Conservation (phyloP, 1,140 invertebrate species). For the Camponotus floridanus region DNA sequence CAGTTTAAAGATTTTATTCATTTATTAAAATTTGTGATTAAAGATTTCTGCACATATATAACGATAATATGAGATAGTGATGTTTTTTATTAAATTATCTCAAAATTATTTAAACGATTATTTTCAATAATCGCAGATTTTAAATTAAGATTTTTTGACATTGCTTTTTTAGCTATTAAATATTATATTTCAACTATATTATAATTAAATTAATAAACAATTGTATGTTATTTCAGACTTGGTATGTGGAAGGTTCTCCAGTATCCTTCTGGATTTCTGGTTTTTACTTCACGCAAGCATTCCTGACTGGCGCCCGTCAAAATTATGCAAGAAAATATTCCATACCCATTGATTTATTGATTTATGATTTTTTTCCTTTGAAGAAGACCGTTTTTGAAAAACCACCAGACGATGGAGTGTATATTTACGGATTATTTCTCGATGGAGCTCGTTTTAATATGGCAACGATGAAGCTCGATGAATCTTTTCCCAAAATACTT, state of each 20-base stretch:
- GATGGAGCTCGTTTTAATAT: slow-evolving; percentile 95
- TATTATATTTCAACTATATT: slow-evolving; percentile 1
- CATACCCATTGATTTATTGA: slow-evolving; percentile 96
- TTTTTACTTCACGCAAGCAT: slow-evolving; percentile 98
- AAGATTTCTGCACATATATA: too few species aligned
- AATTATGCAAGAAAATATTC: slow-evolving; percentile 96
- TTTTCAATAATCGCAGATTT: too few species aligned
- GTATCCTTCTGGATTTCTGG: slow-evolving; percentile 96
- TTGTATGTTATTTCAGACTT: slow-evolving; percentile 87
- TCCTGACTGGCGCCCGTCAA: slow-evolving; percentile 97
- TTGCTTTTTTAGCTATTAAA: background rate
- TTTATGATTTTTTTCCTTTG: slow-evolving; percentile 92
- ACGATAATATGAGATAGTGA: too few species aligned
- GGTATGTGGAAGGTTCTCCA: slow-evolving; percentile 94
- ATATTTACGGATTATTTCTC: slow-evolving; percentile 94
- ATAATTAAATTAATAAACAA: background rate
- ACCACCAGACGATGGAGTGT: slow-evolving; percentile 93
- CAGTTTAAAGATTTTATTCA: background rate
- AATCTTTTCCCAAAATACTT: slow-evolving; percentile 93
- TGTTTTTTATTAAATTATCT: too few species aligned
- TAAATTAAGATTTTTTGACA: background rate
- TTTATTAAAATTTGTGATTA: too few species aligned
- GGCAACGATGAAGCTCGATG: slow-evolving; percentile 89
- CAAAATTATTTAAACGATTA: too few species aligned
- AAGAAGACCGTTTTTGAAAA: slow-evolving; percentile 83